Evolutionary conservation across 2,888 invertebrate genomes (phyloP), one percentile per base, ranked within the genome.

Genomic region (Brachyptera risi): DNA sequence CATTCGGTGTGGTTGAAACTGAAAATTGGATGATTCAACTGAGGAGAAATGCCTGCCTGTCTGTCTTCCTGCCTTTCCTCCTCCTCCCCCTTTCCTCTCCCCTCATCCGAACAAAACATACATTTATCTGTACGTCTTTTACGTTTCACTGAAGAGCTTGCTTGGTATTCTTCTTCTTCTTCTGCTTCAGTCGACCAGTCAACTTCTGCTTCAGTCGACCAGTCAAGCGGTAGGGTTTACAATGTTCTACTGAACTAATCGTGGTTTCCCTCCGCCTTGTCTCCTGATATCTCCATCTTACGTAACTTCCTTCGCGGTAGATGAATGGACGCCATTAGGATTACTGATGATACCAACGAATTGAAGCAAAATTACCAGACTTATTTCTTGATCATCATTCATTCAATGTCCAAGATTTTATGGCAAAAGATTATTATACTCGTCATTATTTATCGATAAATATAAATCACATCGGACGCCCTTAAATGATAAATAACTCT

Each of bases 11-110:
- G 31, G 35, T 54, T n/a, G 37, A 54, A 37, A 37, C 54, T 54
- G 35, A 54, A 54, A 54, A 54, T 54, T 54, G 54, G 54, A 54
- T 37, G 54, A 54, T 54, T 54, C 54, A 54, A 54, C 37, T 54
- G 37, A 19, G 5, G 54, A 21, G 54, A 54, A 31, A 54, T 54
- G 54, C 35, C n/a, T n/a, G n/a, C n/a, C n/a, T n/a, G n/a, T n/a
- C n/a, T n/a, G n/a, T n/a, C n/a, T n/a, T n/a, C n/a, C n/a, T n/a
- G n/a, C n/a, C n/a, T n/a, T n/a, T n/a, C n/a, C n/a, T n/a, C n/a
- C n/a, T n/a, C n/a, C n/a, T n/a, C n/a, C n/a, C n/a, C n/a, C n/a
- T n/a, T n/a, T n/a, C n/a, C n/a, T n/a, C n/a, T n/a, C n/a, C 23
- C 24, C 37, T 54, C 35, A 15, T 17, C 21, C 54, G 54, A 54